Evolutionary conservation across 2,888 invertebrate species (phyloP).

Genomic region (Phyto melanocephala): DNA sequence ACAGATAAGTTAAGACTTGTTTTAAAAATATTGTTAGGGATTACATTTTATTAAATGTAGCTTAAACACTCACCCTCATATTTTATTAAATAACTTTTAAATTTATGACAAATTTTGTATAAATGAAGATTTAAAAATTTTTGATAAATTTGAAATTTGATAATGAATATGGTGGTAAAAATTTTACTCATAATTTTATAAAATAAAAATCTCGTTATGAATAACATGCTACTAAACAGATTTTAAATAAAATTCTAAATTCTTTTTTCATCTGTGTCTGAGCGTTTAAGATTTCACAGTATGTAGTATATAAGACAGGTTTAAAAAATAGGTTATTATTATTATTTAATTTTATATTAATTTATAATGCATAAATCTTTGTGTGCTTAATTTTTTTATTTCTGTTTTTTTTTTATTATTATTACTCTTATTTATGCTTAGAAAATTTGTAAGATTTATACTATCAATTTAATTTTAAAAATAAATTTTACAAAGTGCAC

Average conservation of each 20-base stretch:
- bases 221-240: too few relatives aligned
- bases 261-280: constrained; percentile 2
- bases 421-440: constrained; percentile 27
- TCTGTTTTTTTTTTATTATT: background rate
- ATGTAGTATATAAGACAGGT: background rate
- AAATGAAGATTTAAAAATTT: too few relatives aligned
- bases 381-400: constrained; percentile 46
- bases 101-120: too few relatives aligned
- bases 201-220: too few relatives aligned
- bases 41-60: constrained; percentile 8
- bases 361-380: constrained; percentile 29
- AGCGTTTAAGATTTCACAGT: constrained; percentile 1
- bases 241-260: background rate
- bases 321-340: background rate
- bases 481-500: constrained; percentile 64
- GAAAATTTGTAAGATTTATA: constrained; percentile 60
- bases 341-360: background rate
- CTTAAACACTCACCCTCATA: constrained; percentile 42
- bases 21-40: constrained; percentile 4
- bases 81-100: too few relatives aligned
- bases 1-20: background rate
- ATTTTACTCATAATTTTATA: too few relatives aligned
- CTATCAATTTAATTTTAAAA: constrained; percentile 57
- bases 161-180: too few relatives aligned
- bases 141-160: too few relatives aligned